A percentile compares a stretch with the other conserved stretches of the same genome.
These are phyloP conservation scores for Dendroctonus ponderosae DNA, from an alignment of 1,140 invertebrate species.

Conservation along the genomic window DNA sequence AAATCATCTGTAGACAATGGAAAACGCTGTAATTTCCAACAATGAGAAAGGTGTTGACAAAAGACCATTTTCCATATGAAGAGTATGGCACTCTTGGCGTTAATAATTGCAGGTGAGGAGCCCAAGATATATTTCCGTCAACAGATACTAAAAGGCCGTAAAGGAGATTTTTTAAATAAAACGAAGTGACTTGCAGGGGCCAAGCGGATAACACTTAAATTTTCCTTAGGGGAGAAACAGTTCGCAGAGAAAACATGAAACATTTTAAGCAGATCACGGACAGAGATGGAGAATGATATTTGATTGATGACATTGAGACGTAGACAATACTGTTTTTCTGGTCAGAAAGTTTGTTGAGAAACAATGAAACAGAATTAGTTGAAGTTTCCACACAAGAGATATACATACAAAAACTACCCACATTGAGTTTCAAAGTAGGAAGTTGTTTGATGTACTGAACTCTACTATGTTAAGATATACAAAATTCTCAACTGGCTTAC, in stretches of 20 bases:
- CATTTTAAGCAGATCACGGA: slow-evolving; percentile 24
- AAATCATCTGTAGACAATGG: no score
- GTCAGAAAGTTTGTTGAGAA: slow-evolving; percentile 3
- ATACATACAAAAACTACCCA: no score
- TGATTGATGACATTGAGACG: slow-evolving; percentile 21
- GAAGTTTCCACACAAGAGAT: no score
- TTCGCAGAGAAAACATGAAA: slow-evolving; percentile 13
- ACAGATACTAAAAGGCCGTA: slow-evolving; percentile 17
- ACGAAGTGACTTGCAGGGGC: slow-evolving; percentile 26
- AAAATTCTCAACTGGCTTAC: no score
- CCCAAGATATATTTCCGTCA: slow-evolving; percentile 20
- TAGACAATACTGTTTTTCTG: slow-evolving; percentile 5
- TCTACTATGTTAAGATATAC: no score
- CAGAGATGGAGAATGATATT: slow-evolving; percentile 13
- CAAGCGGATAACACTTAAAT: slow-evolving; percentile 25
- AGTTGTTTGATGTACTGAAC: no score
- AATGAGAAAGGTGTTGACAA: neutral
- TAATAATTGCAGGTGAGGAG: slow-evolving; percentile 6
- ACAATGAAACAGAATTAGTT: neutral
- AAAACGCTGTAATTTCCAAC: no score
- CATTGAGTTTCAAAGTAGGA: no score
- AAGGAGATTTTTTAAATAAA: slow-evolving; percentile 22
- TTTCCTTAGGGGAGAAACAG: slow-evolving; percentile 8
- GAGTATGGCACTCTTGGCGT: slow-evolving; percentile 9
- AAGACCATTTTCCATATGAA: slow-evolving; percentile 5